A percentile compares a stretch with the other conserved stretches of the same genome.
Conservation (phyloP, 1,140 invertebrate species). For the Macrostomum lignano region DNA sequence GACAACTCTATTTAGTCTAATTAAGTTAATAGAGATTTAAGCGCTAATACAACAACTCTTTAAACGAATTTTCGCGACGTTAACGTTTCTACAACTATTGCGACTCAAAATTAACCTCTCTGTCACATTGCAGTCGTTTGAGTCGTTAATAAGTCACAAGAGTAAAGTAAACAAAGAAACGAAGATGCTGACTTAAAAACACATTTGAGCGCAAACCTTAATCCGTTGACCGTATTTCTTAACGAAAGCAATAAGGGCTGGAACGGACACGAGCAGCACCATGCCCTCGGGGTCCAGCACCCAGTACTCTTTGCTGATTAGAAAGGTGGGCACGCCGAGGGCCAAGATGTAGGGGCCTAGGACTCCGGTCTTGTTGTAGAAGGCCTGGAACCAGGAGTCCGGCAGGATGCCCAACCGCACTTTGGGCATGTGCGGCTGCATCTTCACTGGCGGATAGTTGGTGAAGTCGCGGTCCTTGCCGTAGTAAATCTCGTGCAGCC, state of each 20-base stretch:
- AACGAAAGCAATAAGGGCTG: slow-evolving; percentile 30
- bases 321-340: slow-evolving; percentile 43
- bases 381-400: slow-evolving; percentile 69
- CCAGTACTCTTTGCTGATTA: slow-evolving; percentile 65
- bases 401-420: slow-evolving; percentile 60
- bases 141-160: too few relatives aligned
- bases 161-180: too few relatives aligned
- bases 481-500: slow-evolving; percentile 16
- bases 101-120: too few relatives aligned
- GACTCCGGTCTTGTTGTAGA: slow-evolving; percentile 68
- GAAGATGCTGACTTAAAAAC: too few relatives aligned
- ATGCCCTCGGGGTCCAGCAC: slow-evolving; percentile 64
- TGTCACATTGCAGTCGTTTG: too few relatives aligned
- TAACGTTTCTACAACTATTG: too few relatives aligned
- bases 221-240: slow-evolving; percentile 43
- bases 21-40: too few relatives aligned
- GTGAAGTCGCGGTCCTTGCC: slow-evolving; percentile 33
- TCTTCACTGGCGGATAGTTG: slow-evolving; percentile 39
- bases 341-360: slow-evolving; percentile 56
- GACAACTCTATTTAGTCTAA: too few relatives aligned
- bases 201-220: too few relatives aligned
- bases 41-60: too few relatives aligned
- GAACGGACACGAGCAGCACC: slow-evolving; percentile 41
- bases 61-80: too few relatives aligned
- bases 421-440: slow-evolving; percentile 37